Evolutionary conservation across 1,140 invertebrate species (phyloP).

Genomic region (Hirudo medicinalis): DNA sequence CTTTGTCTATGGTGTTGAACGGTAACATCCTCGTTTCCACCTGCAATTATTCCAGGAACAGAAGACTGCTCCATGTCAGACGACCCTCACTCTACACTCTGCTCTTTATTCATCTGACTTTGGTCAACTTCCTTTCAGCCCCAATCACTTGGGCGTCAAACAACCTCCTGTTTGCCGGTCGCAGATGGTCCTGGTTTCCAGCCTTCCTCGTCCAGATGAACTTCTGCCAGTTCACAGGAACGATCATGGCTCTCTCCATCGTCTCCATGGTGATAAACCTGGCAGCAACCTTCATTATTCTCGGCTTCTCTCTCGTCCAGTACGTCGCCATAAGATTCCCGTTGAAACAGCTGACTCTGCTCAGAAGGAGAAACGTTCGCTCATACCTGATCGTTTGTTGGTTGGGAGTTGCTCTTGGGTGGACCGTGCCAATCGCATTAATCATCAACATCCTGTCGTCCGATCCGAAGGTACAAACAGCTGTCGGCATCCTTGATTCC

Average conservation of each 20-base stretch:
- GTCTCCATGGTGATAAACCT: not conserved
- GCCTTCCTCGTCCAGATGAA: not conserved
- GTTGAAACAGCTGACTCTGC: not conserved
- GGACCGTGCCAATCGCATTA: not conserved
- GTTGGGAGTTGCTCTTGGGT: not conserved
- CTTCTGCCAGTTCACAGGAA: slow-evolving; percentile 5
- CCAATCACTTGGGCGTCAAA: not conserved
- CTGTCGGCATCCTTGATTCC: no score
- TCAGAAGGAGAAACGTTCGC: not conserved
- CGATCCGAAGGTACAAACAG: no score
- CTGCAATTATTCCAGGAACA: not conserved
- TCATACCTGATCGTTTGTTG: not conserved
- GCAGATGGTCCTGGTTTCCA: not conserved
- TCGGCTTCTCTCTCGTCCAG: slow-evolving; percentile 6
- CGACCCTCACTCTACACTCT: not conserved
- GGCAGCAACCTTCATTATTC: not conserved
- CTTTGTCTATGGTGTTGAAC: not conserved
- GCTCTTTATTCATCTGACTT: not conserved
- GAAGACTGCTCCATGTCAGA: not conserved
- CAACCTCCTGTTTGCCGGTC: not conserved
- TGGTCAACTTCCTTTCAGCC: not conserved
- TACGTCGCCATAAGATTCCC: not conserved
- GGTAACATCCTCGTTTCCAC: not conserved
- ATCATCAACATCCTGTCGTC: no score
- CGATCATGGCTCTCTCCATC: not conserved